A percentile compares a stretch with the other conserved stretches of the same genome.
phyloP scores from a whole-genome alignment of 2,797 vertebrate genomes.

The Hypotaenidia okinawae region DNA sequence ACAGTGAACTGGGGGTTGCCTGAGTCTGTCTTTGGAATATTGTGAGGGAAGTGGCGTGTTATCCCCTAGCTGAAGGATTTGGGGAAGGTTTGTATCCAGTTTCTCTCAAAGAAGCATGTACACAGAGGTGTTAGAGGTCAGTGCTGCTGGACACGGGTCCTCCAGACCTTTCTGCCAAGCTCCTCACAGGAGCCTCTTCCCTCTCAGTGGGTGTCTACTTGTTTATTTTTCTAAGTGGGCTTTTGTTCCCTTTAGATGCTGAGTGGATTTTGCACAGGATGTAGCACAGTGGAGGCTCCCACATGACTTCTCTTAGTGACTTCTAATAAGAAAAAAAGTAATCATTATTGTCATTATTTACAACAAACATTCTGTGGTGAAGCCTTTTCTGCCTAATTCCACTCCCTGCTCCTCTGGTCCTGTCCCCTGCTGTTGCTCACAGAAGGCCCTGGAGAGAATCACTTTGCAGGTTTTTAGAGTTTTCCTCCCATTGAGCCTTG shows the following conservation, averaged over 20 bases:
- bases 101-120: not conserved
- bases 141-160: not conserved
- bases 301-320: not conserved
- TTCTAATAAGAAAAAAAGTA: not conserved
- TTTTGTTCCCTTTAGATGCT: not conserved
- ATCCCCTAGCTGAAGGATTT: not conserved
- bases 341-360: not conserved
- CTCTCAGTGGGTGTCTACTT: not conserved
- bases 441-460: not conserved
- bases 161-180: not conserved
- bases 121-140: not conserved
- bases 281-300: not conserved
- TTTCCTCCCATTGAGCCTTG: not conserved
- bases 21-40: not conserved
- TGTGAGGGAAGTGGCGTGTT: not conserved
- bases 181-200: not conserved
- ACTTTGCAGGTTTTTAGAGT: not conserved
- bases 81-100: not conserved
- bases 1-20: not conserved
- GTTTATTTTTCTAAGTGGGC: not conserved
- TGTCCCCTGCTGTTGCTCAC: not conserved
- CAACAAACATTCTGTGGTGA: not conserved
- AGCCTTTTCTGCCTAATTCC: not conserved
- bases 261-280: not conserved
- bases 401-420: not conserved